Base-by-base conservation (phyloP, 2,888 invertebrate species). In the Troides oblongomaculatus region DNA sequence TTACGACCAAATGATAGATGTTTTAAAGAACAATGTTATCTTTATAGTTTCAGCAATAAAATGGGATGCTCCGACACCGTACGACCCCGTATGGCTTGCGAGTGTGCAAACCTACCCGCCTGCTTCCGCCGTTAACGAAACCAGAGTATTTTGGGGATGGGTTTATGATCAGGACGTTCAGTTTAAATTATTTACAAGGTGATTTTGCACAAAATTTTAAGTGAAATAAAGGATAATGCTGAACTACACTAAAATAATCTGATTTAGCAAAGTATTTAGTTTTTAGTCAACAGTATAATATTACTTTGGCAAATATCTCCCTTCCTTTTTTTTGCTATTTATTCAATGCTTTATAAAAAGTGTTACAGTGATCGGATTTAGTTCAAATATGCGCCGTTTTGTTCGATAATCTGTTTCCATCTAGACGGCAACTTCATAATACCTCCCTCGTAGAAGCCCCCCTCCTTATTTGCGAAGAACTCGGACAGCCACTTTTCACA, bases 51-150 rank as follows among this genome's bases (percentile, higher is more conserved):
- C 82, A 76, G 89, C 86, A 72, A 81, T 88, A 73, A 73, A 85
- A 53, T 91, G 90, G 88, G 89, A 92, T 65, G 86, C 90, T 36
- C 92, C 92, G 58, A 69, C 82, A 63, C 90, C 91, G 1, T 93
- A 93, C 76, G 93, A 93, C 69, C 92, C 93, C 0, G 93, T 93
- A 36, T 93, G 93, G 93, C 79, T 91, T 71, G 93, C 92, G 62
- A 93, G 93, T 75, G 88, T 93, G 18, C 88, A 91, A 75, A 78
- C 77, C 66, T 84, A 83, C 67, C 81, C 84, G 0, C 77, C 87
- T 1, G 83, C 84, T 2, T 76, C 84, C 0, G 69, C 82, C 0
- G 64, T 80, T 57, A 91, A 92, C 72, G 90, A 90, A 71, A 91
- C 91, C 7, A 82, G 92, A 25, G 79, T 87, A 23, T 75, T 73